Evolutionary conservation across 2,888 invertebrate genomes (phyloP).

Genomic region (Fragum sueziense): DNA sequence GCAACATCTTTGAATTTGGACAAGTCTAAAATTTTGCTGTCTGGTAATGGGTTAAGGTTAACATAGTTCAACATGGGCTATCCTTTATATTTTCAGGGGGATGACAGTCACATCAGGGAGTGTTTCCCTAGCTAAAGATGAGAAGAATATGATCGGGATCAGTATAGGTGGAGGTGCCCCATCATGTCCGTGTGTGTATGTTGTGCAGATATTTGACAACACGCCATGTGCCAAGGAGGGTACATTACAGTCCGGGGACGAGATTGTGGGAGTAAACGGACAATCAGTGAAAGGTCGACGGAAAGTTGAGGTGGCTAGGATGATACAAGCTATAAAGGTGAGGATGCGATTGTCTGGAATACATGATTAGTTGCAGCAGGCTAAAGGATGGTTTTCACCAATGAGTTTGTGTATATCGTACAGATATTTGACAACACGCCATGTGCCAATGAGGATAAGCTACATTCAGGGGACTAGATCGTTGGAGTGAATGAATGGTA

Average conservation of each 20-base stretch:
- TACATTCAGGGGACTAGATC: constrained; percentile 97
- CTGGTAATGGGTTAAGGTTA: no score
- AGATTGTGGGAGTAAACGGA: constrained; percentile 96
- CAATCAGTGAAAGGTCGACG: constrained; percentile 97
- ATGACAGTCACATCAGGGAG: constrained; percentile 98
- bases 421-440: constrained; percentile 99
- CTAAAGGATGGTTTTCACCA: no score
- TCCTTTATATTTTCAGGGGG: constrained; percentile 88
- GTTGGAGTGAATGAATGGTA: constrained; percentile 97
- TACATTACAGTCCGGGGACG: constrained; percentile 96
- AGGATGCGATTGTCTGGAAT: no score
- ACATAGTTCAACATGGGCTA: no score
- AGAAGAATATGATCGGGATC: constrained; percentile 95
- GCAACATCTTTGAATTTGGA: no score
- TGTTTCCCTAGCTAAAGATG: constrained; percentile 94
- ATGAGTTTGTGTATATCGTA: constrained; percentile 98
- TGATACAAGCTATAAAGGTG: constrained; percentile 96
- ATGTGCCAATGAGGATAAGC: constrained; percentile 94
- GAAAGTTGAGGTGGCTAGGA: constrained; percentile 99
- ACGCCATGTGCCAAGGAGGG: constrained; percentile 97
- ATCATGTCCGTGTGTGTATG: constrained; percentile 97
- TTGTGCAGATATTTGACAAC: constrained; percentile 99
- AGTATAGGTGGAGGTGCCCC: constrained; percentile 95
- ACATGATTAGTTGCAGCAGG: no score
- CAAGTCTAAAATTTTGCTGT: no score